Evolutionary conservation across 2,113 vertebrate genomes (phyloP), one percentile per base, ranked within the genome.

Genomic region (Donacobius atricapilla): DNA sequence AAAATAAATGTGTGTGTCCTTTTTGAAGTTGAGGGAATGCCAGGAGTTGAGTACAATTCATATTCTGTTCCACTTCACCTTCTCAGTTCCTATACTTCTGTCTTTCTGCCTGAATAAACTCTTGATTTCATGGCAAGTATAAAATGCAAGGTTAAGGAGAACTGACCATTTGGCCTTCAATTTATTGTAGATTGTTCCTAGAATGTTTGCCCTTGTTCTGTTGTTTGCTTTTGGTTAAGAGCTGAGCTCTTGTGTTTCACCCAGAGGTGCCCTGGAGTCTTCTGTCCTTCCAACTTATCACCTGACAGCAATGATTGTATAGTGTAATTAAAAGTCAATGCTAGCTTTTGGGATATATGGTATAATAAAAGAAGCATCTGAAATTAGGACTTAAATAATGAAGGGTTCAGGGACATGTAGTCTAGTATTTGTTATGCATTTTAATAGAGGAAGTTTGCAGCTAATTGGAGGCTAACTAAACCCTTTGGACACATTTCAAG

Each of bases 401-500:
- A 99, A 98, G 90, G 91, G 96, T 98, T 98, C 95, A 97, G 98
- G 98, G 98, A 98, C 94, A 56, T 82, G 94, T 92, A 95, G 87
- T 61, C 94, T 98, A 93, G 56, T 97, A 88, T 97, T 98, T 98
- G 96, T 97, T 97, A 97, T 95, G 97, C 98, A 98, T 98, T 98
- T 97, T 97, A 98, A 99, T 98, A 98, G 97, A 97, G 97, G 96
- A 98, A 97, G 97, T 97, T 98, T 97, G 90, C 96, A 96, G 97
- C 97, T 98, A 99, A 99, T 98, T 98, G 98, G 98, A 98, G 95
- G 95, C 93, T 97, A 98, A 98, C 98, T 98, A 98, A 98, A 98
- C 97, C 95, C 95, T 89, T 98, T 97, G 98, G 98, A 97, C 97
- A 96, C 79, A 73, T 97, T 97, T 98, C 97, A 98, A 98, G 82